Base-by-base conservation (phyloP, 2,888 invertebrate species). In the Ormyrus pomaceus region DNA sequence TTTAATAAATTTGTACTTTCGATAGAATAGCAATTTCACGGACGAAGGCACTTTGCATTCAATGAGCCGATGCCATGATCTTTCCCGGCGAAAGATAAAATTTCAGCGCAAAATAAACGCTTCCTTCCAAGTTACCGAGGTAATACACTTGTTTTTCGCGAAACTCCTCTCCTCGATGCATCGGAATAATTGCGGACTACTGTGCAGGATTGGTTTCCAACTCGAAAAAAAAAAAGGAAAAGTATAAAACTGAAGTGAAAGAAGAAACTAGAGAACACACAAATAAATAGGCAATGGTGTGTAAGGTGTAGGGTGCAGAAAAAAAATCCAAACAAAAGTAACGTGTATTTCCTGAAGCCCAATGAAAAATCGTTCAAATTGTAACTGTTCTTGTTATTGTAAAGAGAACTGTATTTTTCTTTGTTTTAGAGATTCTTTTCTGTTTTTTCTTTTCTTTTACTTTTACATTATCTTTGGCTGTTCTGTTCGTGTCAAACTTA, bases 401-500 rank as follows among this genome's bases (percentile, higher is more conserved):
- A 45, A 61, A 61, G 13, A 34, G 34, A 34, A 34, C 34, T 34
- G 34, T 34, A 34, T 62, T 48, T 19, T 66, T 58, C 45, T 66
- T 56, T 75, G 13, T 46, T 46, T 34, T 34, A 34, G 68, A 58
- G 61, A 69, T 34, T 34, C n/a, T 51, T 13, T 69, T 65, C 65
- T 75, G 56, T 59, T 55, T 71, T 50, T 45, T 11, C 59, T 75
- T 66, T 79, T 75, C 70, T 61, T 80, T 10, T 81, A 71, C 68
- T 59, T 76, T 64, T 77, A 34, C 59, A 74, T 61, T 19, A 56
- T 70, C 48, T 59, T 51, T 64, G 50, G 34, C 34, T 34, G 10
- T 70, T 50, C n/a, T 66, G 51, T 61, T 51, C 8, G 45, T 50
- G 62, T 71, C 84, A 86, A 84, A 94, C 95, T 94, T 93, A 98